Evolutionary conservation across 2,888 invertebrate species (phyloP), one percentile per base, ranked within the genome.

Genomic region (Chymomyza amoena): DNA sequence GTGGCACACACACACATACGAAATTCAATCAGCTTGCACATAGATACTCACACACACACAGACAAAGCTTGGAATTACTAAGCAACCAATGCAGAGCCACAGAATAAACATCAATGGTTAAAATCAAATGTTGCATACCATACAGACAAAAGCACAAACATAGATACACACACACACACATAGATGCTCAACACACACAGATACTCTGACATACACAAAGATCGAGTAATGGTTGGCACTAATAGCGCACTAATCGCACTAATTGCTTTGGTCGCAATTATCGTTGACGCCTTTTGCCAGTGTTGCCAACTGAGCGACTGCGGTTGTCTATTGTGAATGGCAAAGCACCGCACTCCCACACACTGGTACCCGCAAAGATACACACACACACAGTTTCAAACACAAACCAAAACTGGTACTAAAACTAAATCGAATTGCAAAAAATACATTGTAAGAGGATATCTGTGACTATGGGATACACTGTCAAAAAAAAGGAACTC

Each of bases 221-320:
- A 15, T 39, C 15, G 56, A 45, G 57, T 20, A 65, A 85, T 87
- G 81, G 82, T 72, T 77, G 83, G 80, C 84, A 76, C 81, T 85
- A 87, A 88, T 82, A 82, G 79, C 75, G 85, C 71, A 85, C 87
- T 86, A 86, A 88, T 88, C 83, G 83, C 81, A 72, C 87, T 86
- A 88, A 86, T 87, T 86, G 89, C 81, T 87, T 66, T 85, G 83
- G 87, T 75, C 76, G 83, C 86, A 85, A 86, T 86, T 86, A 88
- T 87, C 85, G 75, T 73, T 78, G 74, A 77, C 80, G 86, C 84
- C 77, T 75, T 62, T 74, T 66, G 64, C 64, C 45, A 50, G 61
- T 18, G 20, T 51, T 39, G 56, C 28, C 28, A 28, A 61, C 36
- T 18, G 45, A 39, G 16, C 61, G 18, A 7, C 5, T 56, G 28